Evolutionary conservation across 1,140 invertebrate species (phyloP).

Genomic region (Rhagoletis pomonella): DNA sequence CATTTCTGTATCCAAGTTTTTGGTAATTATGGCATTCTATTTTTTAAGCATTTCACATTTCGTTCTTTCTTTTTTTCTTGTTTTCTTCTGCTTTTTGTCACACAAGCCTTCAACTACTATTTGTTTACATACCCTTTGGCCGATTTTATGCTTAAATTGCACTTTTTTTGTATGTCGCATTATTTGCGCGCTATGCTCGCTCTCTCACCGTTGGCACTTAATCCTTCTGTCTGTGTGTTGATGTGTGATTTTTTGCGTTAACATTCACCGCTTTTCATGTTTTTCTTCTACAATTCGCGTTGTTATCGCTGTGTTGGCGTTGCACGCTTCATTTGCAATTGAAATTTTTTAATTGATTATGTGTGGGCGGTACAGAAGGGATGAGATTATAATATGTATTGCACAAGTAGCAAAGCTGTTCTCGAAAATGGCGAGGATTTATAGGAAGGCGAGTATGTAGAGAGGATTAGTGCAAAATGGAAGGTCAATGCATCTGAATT

Average conservation of each 20-base stretch:
- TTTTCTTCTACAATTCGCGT: neutral
- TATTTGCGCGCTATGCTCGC: neutral
- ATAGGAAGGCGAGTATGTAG: too few species aligned
- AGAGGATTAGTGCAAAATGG: too few species aligned
- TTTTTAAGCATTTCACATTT: neutral
- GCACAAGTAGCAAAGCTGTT: neutral
- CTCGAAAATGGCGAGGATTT: too few species aligned
- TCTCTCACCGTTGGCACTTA: neutral
- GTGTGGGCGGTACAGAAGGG: neutral
- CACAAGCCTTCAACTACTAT: neutral
- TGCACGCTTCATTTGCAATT: constrained; percentile 29
- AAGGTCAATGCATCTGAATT: too few species aligned
- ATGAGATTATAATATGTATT: neutral
- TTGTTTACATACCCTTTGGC: neutral
- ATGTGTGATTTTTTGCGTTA: neutral
- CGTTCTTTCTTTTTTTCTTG: neutral
- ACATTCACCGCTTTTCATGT: too few species aligned
- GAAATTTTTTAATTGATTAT: constrained; percentile 24
- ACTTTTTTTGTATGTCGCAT: neutral
- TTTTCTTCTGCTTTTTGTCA: neutral
- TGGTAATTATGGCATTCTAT: constrained; percentile 12
- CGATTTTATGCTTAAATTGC: neutral
- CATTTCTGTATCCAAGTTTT: constrained; percentile 13
- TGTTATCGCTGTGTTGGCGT: constrained; percentile 28
- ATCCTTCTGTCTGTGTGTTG: neutral